A percentile compares a stretch with the other conserved stretches of the same genome.
Conservation (phyloP, 2,888 invertebrate species). For the Bimastos eiseni region DNA sequence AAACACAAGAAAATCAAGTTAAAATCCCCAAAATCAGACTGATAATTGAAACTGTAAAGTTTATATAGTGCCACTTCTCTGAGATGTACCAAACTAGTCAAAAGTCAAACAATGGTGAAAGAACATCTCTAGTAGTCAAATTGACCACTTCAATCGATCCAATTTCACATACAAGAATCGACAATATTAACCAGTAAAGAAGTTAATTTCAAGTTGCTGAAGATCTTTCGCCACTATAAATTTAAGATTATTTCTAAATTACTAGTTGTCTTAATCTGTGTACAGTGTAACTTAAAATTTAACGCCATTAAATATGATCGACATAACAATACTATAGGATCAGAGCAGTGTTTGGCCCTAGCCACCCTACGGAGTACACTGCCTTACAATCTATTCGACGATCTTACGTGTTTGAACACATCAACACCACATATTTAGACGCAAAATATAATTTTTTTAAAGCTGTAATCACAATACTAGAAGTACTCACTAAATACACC, state of each 20-base stretch:
- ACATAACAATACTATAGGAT: not conserved
- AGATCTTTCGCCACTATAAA: too few relatives aligned
- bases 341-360: not conserved
- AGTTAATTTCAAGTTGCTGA: too few relatives aligned
- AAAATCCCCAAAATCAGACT: too few relatives aligned
- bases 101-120: too few relatives aligned
- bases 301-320: not conserved
- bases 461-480: not conserved
- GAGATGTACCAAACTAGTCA: too few relatives aligned
- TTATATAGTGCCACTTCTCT: too few relatives aligned
- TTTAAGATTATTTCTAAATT: not conserved
- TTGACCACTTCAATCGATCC: too few relatives aligned
- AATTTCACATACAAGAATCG: too few relatives aligned
- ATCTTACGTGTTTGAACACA: not conserved
- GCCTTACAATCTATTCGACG: not conserved
- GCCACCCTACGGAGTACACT: not conserved
- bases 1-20: too few relatives aligned
- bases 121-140: too few relatives aligned
- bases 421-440: not conserved
- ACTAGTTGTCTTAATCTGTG: not conserved
- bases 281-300: not conserved
- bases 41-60: too few relatives aligned
- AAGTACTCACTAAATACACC: not conserved
- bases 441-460: not conserved
- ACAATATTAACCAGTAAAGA: too few relatives aligned